Percentiles rank a stretch among this genome's conserved stretches.
Evolutionary conservation across 2,797 vertebrate species (phyloP).

Genomic region (Oophaga sylvatica): DNA sequence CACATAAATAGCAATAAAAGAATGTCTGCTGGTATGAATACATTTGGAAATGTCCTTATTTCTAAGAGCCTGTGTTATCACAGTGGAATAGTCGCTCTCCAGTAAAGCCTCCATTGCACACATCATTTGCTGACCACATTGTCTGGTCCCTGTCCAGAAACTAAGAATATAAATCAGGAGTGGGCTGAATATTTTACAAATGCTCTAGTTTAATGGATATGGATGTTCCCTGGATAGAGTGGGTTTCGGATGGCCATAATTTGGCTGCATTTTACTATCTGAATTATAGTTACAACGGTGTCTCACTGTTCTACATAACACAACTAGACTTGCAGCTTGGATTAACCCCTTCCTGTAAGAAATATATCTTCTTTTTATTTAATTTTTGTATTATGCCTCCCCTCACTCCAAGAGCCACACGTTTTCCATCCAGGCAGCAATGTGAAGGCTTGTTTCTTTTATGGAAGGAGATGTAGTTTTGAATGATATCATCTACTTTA

Average conservation of each 20-base stretch:
- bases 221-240: background rate
- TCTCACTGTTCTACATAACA: background rate
- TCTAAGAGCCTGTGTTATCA: background rate
- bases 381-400: too few species aligned
- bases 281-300: background rate
- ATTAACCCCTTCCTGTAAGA: too few species aligned
- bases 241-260: background rate
- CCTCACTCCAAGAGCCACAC: too few species aligned
- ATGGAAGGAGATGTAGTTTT: too few species aligned
- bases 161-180: background rate
- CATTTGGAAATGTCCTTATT: background rate
- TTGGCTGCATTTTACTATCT: background rate
- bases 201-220: background rate
- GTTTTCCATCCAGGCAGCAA: too few species aligned
- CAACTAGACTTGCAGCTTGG: background rate
- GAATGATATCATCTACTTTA: too few species aligned
- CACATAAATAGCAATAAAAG: background rate
- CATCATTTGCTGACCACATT: conserved; percentile 1
- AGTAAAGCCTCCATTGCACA: background rate
- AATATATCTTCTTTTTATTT: too few species aligned
- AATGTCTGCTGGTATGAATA: background rate
- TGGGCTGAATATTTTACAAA: background rate
- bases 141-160: background rate
- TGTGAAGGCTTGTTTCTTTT: too few species aligned
- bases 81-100: background rate